Evolutionary conservation across 2,113 vertebrate genomes (phyloP).

Genomic region (Lonchura striata): DNA sequence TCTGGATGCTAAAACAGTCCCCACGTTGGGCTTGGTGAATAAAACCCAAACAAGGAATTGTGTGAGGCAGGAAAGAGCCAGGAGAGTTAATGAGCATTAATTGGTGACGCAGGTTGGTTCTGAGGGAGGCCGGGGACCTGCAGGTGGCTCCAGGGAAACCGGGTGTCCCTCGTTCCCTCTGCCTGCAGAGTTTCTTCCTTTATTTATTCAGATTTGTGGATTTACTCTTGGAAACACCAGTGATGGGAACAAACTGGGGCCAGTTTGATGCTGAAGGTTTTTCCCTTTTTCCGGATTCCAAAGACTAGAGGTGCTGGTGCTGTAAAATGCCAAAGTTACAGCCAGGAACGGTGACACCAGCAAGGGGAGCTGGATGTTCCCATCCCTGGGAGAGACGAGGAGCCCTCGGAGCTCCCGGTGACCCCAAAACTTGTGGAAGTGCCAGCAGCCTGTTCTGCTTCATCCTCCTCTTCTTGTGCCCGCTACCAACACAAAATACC

Average conservation of each 20-base stretch:
- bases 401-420: too few species aligned
- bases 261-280: fast-evolving
- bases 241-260: not conserved
- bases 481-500: too few species aligned
- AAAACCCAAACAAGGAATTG: not conserved
- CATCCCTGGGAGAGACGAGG: too few species aligned
- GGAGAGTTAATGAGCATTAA: not conserved
- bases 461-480: too few species aligned
- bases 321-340: too few species aligned
- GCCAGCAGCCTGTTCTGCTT: too few species aligned
- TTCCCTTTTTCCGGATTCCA: not conserved
- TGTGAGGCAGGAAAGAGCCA: not conserved
- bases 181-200: not conserved
- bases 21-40: not conserved
- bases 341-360: too few species aligned
- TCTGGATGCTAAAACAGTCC: not conserved
- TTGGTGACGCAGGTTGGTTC: not conserved
- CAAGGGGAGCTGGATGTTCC: too few species aligned
- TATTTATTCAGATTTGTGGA: not conserved
- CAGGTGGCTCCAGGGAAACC: not conserved
- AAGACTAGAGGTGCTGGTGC: too few species aligned
- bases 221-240: not conserved
- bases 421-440: too few species aligned
- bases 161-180: not conserved
- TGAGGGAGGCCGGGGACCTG: not conserved